A percentile compares a stretch with the other conserved stretches of the same genome.
phyloP scores from a whole-genome alignment of 2,113 vertebrate genomes.

The Chloropsis hardwickii region DNA sequence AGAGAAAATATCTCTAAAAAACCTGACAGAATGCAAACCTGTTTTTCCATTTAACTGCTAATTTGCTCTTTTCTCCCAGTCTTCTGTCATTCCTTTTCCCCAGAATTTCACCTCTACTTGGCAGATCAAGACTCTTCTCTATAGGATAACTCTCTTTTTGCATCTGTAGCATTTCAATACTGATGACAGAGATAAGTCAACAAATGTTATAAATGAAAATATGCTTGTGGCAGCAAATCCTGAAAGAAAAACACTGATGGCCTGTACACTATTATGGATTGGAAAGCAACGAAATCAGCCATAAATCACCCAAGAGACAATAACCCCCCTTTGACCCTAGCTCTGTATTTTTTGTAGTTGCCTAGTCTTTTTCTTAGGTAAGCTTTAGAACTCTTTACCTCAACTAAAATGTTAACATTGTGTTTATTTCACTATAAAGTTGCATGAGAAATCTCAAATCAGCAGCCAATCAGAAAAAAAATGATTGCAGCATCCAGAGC shows the following conservation, averaged over 20 bases:
- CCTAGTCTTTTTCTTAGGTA: neutral
- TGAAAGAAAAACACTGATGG: neutral
- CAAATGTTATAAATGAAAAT: neutral
- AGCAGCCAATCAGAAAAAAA: neutral
- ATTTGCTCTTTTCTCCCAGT: neutral
- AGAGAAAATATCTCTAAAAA: neutral
- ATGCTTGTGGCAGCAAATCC: neutral
- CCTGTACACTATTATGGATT: neutral
- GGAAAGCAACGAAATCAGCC: neutral
- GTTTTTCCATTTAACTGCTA: neutral
- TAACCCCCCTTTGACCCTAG: neutral
- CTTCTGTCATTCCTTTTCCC: neutral
- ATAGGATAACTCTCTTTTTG: neutral
- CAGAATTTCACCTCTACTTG: neutral
- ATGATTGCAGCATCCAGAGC: neutral
- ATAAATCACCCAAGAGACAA: neutral
- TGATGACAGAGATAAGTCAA: neutral
- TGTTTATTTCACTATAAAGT: neutral
- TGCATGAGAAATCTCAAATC: neutral
- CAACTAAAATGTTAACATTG: neutral
- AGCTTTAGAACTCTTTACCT: neutral
- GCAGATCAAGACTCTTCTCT: neutral
- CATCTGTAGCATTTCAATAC: neutral
- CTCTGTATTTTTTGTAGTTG: neutral
- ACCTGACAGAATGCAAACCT: neutral